Base-by-base conservation (phyloP, 2,888 invertebrate genomes). In the Thelaira solivaga region DNA sequence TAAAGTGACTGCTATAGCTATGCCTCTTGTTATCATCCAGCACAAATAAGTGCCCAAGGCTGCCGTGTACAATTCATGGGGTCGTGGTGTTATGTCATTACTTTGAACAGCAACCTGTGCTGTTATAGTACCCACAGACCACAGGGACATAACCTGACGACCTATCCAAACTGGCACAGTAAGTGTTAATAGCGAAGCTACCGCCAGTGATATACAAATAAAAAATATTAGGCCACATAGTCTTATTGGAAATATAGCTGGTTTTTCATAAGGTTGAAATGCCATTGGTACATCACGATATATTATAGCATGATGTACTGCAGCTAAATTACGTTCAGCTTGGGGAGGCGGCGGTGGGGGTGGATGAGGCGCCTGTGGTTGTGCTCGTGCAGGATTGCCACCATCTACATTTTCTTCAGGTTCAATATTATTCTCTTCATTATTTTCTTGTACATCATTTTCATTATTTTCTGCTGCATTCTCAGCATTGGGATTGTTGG, bases 51-150 rank as follows among this genome's bases (percentile, higher is more conserved):
- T 94, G 4, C 99, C 96, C 89, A 88, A 95, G 0, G 98, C 97
- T 0, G 97, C 96, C 0, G 98, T 98, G 88, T 99, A 99, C 4
- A 99, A 90, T 89, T 99, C 99, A 88, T 99, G 98, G 0, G 98
- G 95, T 16, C 93, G 91, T n/a, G 92, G 90, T 0, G 87, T 80
- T 34, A 84, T 84, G 73, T 88, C 88, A 6, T 83, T 83, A 49
- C 84, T 83, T 18, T 83, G 82, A 0, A 81, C 83, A 0, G 72
- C 82, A 11, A 79, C 81, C 43, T 82, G 81, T 18, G 78, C 81
- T 3, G 81, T 76, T 36, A 82, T 82, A 4, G 83, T 83, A 4
- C 93, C 92, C 1, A 93, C 92, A 82, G 95, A 91, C 96, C 96
- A 96, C 4, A 97, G 84, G 1, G 94, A 92, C 96, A 97, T 96